Base-by-base conservation (phyloP, 2,888 invertebrate species). In the Ormyrus nitidulus region DNA sequence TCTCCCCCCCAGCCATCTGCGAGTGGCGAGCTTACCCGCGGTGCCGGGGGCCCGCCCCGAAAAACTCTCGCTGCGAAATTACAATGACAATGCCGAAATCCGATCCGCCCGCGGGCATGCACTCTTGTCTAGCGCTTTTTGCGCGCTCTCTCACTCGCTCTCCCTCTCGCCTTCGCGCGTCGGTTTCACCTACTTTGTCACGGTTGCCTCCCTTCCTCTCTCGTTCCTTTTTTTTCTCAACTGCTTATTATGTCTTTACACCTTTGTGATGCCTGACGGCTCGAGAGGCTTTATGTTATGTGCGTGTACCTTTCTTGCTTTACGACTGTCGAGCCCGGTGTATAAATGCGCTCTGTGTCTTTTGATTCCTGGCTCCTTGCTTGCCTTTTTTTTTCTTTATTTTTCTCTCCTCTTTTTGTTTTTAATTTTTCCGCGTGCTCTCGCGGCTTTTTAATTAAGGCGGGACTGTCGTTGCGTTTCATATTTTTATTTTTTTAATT, bases 11-110 rank as follows among this genome's bases (percentile, higher is more conserved):
- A 89, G 88, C 90, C 90, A 90, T 90, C 90, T 90, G 90, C 89
- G 89, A 86, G 86, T 51, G 34, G 64, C 69, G 19, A 51, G 51
- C 10, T 87, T 89, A 87, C 88, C 89, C 89, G 89, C 85, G 88
- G 89, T 86, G 89, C 88, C 86, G 86, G 82, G 86, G 87, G 82
- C 87, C 89, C 90, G 89, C 89, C 90, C 90, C 87, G 85, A 88
- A 86, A 90, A 90, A 90, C 90, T 34, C 34, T 90, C 61, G 34
- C 53, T 19, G 44, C 64, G 34, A 88, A 89, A 90, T 90, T 90
- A 90, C 89, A 90, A 90, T 90, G 88, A 90, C 90, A 90, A 90
- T 90, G 85, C 83, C 85, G 90, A 90, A 90, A 90, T 89, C 87
- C 86, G 89, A 90, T 88, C 87, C 87, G 89, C 90, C 90, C 85